These are phyloP conservation scores for Ophthalmolycus amberensis DNA, from an alignment of 2,113 vertebrate genomes.

Conservation along the genomic window DNA sequence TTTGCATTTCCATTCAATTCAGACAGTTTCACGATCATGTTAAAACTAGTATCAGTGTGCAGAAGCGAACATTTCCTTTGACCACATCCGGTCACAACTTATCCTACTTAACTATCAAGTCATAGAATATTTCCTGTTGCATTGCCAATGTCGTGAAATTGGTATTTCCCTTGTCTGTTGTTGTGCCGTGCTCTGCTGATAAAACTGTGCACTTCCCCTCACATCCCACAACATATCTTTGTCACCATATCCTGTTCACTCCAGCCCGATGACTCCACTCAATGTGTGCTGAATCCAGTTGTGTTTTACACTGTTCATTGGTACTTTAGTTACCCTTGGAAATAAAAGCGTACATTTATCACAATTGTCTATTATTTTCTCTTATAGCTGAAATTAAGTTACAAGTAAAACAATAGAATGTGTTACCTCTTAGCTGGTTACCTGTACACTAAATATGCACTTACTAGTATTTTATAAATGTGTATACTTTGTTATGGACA, in stretches of 20 bases:
- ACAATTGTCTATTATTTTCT: not conserved
- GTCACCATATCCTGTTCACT: not conserved
- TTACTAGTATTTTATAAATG: not conserved
- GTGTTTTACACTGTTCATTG: not conserved
- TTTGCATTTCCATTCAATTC: not conserved
- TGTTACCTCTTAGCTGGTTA: not conserved
- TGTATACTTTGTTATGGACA: not conserved
- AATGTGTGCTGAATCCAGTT: not conserved
- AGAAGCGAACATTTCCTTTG: not conserved
- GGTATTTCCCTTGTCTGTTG: not conserved
- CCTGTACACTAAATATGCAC: not conserved
- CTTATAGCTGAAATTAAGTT: not conserved
- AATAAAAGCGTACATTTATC: slow-evolving; percentile 18
- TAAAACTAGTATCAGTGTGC: not conserved
- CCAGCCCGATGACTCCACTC: too few species aligned
- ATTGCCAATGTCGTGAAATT: not conserved
- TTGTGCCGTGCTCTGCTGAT: not conserved
- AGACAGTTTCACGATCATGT: not conserved
- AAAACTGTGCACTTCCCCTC: not conserved
- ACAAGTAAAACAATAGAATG: not conserved
- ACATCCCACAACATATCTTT: not conserved
- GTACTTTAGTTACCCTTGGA: not conserved
- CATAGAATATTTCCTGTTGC: not conserved
- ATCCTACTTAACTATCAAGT: not conserved
- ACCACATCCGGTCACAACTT: not conserved